These are phyloP conservation scores for Ceratoteleas bidentatus DNA, from an alignment of 1,140 invertebrate genomes.

Conservation along the genomic window DNA sequence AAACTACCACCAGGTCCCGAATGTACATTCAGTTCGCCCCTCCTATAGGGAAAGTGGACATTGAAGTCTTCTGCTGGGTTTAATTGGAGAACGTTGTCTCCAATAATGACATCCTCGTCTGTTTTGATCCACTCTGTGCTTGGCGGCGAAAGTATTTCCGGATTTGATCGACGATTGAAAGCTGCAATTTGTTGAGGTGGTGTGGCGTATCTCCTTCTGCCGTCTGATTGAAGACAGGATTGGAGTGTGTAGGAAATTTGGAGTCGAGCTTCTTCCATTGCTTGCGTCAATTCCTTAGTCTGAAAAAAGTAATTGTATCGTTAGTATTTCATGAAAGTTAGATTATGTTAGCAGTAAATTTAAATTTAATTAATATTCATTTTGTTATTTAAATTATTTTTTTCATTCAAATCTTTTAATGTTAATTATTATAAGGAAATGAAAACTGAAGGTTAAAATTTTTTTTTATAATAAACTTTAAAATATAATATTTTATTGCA, in stretches of 20 bases:
- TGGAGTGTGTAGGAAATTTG: constrained; percentile 92
- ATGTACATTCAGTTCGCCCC: constrained; percentile 94
- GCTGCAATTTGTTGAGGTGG: constrained; percentile 93
- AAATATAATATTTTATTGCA: no score
- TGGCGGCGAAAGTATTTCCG: constrained; percentile 83
- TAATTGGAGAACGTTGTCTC: constrained; percentile 87
- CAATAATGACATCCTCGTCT: constrained; percentile 84
- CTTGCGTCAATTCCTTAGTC: constrained; percentile 86
- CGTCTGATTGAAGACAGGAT: constrained; percentile 91
- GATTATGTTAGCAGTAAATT: no score
- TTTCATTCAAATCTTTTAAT: no score
- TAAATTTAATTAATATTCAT: no score
- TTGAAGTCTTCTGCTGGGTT: constrained; percentile 89
- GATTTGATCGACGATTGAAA: constrained; percentile 89
- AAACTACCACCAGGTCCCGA: constrained; percentile 91
- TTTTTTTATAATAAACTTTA: no score
- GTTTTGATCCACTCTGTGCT: constrained; percentile 84
- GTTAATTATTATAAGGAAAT: no score
- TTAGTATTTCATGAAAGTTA: no score
- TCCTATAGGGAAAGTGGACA: constrained; percentile 93
- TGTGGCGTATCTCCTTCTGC: constrained; percentile 89
- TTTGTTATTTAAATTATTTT: no score
- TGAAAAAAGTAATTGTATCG: constrained; percentile 67
- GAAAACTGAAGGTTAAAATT: no score
- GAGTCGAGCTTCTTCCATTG: constrained; percentile 91